A percentile compares a stretch with the other conserved stretches of the same genome.
Evolutionary conservation across 2,888 invertebrate species (phyloP).

Genomic region (Drosophila aldrichi): DNA sequence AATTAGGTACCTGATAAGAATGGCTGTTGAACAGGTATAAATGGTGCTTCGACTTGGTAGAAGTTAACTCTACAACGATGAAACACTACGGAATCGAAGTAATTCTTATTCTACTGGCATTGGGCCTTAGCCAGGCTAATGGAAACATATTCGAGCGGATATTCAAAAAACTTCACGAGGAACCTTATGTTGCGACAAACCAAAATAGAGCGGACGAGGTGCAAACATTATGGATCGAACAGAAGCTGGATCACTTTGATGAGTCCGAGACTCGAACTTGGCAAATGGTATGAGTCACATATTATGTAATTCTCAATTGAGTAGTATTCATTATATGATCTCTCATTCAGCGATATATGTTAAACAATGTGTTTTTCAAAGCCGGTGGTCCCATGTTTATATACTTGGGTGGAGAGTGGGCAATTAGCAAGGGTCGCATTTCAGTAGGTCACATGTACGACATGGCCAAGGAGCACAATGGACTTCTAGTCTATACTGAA

Average conservation of each 20-base stretch:
- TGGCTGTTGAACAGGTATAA: conserved; percentile 23
- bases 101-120: conserved; percentile 34
- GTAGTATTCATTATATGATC: not conserved
- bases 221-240: conserved; percentile 85
- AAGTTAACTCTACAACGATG: conserved; percentile 45
- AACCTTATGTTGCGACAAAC: conserved; percentile 83
- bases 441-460: conserved; percentile 88
- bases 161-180: conserved; percentile 83
- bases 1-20: conserved; percentile 56
- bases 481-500: conserved; percentile 90
- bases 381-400: conserved; percentile 88
- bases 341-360: conserved; percentile 85
- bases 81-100: conserved; percentile 36
- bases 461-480: conserved; percentile 87
- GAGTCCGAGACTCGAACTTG: conserved; percentile 86
- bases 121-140: conserved; percentile 23
- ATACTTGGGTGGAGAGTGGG: conserved; percentile 90
- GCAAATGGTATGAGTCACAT: conserved; percentile 84
- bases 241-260: conserved; percentile 88
- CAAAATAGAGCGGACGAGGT: conserved; percentile 64
- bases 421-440: conserved; percentile 87
- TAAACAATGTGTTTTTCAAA: conserved; percentile 85
- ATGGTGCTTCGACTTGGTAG: conserved; percentile 41
- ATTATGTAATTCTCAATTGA: conserved; percentile 7
- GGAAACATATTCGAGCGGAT: conserved; percentile 71